Percentiles rank a stretch among this genome's conserved stretches.
Evolutionary conservation across 2,113 vertebrate genomes (phyloP).

Genomic region (Toxostoma redivivum): DNA sequence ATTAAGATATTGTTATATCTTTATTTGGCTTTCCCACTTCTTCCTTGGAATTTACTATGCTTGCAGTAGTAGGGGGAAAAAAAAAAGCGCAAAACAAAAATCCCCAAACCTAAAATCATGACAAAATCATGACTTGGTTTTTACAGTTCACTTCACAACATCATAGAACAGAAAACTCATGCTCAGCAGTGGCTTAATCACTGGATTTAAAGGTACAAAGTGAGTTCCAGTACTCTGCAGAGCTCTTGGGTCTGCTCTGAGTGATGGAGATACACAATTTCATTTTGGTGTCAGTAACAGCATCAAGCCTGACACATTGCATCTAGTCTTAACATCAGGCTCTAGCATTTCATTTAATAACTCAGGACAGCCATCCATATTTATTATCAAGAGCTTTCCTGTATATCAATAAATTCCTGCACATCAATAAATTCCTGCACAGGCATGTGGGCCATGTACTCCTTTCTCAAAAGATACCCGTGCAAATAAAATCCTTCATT

Average conservation of each 20-base stretch:
- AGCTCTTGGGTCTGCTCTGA: not conserved
- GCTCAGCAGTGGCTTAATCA: not conserved
- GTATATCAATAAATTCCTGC: not conserved
- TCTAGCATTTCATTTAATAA: not conserved
- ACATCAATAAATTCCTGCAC: not conserved
- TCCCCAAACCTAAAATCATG: not conserved
- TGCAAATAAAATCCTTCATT: not conserved
- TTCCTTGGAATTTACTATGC: not conserved
- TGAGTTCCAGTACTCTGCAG: not conserved
- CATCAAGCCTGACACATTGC: not conserved
- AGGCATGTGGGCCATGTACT: rapidly evolving
- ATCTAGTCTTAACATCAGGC: not conserved
- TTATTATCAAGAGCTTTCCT: not conserved
- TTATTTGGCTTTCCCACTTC: not conserved
- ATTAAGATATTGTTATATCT: not conserved
- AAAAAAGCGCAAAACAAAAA: not conserved
- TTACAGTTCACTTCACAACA: not conserved
- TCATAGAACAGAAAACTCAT: not conserved
- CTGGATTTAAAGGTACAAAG: not conserved
- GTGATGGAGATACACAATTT: rapidly evolving
- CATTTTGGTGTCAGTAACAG: not conserved
- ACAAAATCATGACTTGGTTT: not conserved
- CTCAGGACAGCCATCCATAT: not conserved
- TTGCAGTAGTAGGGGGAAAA: not conserved
- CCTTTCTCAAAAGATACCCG: not conserved